Base-by-base conservation (phyloP, 2,797 vertebrate species). In the Mustela erminea region DNA sequence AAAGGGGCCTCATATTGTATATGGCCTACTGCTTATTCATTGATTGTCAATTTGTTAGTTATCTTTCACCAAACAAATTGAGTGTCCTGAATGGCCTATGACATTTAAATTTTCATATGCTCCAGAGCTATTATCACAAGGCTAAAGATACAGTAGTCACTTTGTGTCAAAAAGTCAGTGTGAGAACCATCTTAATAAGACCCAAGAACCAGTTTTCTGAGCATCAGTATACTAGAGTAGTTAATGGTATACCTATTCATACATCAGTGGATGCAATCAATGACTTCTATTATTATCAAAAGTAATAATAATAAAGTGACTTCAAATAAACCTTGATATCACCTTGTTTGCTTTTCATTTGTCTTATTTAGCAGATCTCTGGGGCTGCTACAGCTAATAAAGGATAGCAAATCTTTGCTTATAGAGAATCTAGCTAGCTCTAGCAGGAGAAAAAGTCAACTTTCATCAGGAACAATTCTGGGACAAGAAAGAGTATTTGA, bases 351-450 rank as follows among this genome's bases (percentile, higher is more conserved):
- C 27, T 94, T 80, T 94, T 70, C 35, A 15, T 89, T 87, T 93
- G 38, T 68, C 74, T 85, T 72, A 87, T 74, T 85, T 96, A 93
- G 43, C 78, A 92, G 93, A 87, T 66, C 5, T 81, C 46, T 81
- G 35, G n/a, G 35, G n/a, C n/a, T 86, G 41, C 38, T 88, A 78
- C 1, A 46, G 13, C 54, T 94, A 72, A 86, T 5, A 11, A 23
- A 86, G 4, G 38, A 66, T 0, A 89, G 75, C 49, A 94, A 95
- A 85, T 77, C 1, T 35, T 75, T 87, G 21, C 56, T 96, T 96
- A 29, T 20, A 49, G 49, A 88, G 18, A 87, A 83, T 87, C 38
- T 49, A 52, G 32, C 54, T 85, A 56, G 10, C 52, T 91, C 21
- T 43, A 82, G 12, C 49, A 95, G 77, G 43, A 77, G 32, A 87